A percentile compares a stretch with the other conserved stretches of the same genome.
Evolutionary conservation across 2,888 invertebrate species (phyloP).

Genomic region (Glyphotaelius pellucidus): DNA sequence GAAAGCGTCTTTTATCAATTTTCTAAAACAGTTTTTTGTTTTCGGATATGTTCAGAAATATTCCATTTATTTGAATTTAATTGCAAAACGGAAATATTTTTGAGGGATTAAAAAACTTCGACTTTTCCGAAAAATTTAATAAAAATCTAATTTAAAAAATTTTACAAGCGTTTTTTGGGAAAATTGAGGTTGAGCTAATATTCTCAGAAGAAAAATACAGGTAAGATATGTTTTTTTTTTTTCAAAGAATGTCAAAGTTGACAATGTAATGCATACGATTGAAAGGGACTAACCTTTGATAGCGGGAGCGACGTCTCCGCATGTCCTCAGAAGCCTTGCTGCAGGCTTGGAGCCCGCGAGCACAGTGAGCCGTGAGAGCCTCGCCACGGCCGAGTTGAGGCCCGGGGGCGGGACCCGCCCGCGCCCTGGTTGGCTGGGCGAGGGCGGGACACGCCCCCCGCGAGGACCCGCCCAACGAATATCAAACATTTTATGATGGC

Average conservation of each 20-base stretch:
- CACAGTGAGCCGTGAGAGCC: constrained; percentile 49
- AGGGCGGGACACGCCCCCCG: background rate
- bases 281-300: constrained; percentile 54
- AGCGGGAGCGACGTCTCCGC: constrained; percentile 60
- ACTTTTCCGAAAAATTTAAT: background rate
- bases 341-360: constrained; percentile 64
- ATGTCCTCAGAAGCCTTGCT: constrained; percentile 62
- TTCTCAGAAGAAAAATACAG: too few relatives aligned
- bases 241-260: too few relatives aligned
- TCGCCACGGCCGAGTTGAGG: background rate
- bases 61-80: too few relatives aligned
- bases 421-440: background rate
- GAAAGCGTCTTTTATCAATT: too few relatives aligned
- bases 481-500: background rate
- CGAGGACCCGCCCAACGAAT: background rate
- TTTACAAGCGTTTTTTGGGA: too few relatives aligned
- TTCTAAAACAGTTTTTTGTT: too few relatives aligned
- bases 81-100: too few relatives aligned
- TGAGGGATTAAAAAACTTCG: too few relatives aligned
- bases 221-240: too few relatives aligned
- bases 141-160: background rate
- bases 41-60: too few relatives aligned
- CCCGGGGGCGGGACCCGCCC: background rate
- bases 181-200: too few relatives aligned
- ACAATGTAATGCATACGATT: background rate